Percentiles rank a stretch among this genome's conserved stretches.
phyloP scores from a whole-genome alignment of 1,140 invertebrate genomes.

The Diorhabda sublineata region DNA sequence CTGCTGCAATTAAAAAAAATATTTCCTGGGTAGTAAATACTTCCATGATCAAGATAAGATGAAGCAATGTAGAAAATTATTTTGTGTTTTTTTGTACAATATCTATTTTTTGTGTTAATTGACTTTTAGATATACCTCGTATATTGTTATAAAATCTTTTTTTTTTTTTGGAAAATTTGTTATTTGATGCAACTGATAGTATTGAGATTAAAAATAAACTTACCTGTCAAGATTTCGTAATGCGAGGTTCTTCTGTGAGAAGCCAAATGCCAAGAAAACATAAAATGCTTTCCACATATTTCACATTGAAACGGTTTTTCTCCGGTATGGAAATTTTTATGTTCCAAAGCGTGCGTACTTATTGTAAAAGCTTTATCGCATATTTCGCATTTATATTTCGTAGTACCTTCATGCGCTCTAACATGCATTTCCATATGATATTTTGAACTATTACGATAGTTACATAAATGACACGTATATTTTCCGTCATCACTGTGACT shows the following conservation, averaged over 20 bases:
- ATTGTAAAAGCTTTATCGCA: constrained; percentile 52
- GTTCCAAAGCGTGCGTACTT: constrained; percentile 48
- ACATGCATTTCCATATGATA: constrained; percentile 48
- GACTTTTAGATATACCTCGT: no score
- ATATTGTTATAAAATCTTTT: no score
- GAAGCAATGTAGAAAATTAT: no score
- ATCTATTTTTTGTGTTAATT: no score
- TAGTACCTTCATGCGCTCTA: constrained; percentile 46
- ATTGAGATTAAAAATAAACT: no score
- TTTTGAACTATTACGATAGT: constrained; percentile 47
- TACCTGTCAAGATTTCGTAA: constrained; percentile 39
- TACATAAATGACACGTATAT: constrained; percentile 47
- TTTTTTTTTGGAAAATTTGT: no score
- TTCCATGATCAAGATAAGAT: no score
- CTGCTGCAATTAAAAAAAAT: no score
- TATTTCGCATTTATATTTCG: constrained; percentile 51
- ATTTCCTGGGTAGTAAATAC: no score
- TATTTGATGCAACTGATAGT: no score
- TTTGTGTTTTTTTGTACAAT: no score
- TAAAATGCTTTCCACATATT: constrained; percentile 57
- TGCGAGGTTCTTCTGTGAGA: constrained; percentile 40
- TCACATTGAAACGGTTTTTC: constrained; percentile 59
- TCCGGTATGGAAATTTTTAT: constrained; percentile 56
- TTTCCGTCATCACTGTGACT: constrained; percentile 43
- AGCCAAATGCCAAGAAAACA: constrained; percentile 40